A percentile compares a stretch with the other conserved stretches of the same genome.
Conservation (phyloP, 2,888 invertebrate species). For the Melolontha melolontha region DNA sequence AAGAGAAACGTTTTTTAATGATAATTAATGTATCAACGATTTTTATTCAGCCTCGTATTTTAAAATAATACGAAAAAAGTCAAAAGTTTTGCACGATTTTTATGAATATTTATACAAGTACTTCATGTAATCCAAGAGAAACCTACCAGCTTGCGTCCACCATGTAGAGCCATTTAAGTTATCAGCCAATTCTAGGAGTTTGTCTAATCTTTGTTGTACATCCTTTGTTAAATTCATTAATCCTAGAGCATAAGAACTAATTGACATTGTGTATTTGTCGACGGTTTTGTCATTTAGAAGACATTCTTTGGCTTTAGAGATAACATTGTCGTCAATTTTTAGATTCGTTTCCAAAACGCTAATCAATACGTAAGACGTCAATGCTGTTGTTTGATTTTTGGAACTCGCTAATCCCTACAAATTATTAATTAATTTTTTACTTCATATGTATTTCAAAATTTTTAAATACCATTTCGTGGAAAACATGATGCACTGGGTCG, state of each 20-base stretch:
- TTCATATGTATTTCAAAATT: neutral
- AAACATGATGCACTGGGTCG: constrained; percentile 74
- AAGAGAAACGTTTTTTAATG: no score
- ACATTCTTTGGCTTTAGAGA: constrained; percentile 73
- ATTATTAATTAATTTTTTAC: neutral
- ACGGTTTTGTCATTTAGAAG: constrained; percentile 63
- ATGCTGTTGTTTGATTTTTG: constrained; percentile 69
- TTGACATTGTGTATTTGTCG: constrained; percentile 67
- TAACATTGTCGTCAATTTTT: constrained; percentile 66
- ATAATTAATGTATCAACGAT: no score
- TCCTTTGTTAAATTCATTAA: constrained; percentile 65
- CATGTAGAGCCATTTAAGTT: constrained; percentile 66
- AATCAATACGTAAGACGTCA: constrained; percentile 78
- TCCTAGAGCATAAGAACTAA: constrained; percentile 69
- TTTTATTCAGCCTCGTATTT: no score
- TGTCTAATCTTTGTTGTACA: constrained; percentile 63
- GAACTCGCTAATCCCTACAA: constrained; percentile 24
- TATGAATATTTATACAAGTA: no score
- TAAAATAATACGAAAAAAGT: no score
- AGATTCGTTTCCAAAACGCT: constrained; percentile 73
- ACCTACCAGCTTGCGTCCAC: constrained; percentile 67
- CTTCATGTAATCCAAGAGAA: no score
- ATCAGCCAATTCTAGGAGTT: constrained; percentile 64
- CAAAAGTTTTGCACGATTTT: no score
- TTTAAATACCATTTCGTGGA: constrained; percentile 67